Evolutionary conservation across 1,140 invertebrate genomes (phyloP).

Genomic region (Argopecten irradians): DNA sequence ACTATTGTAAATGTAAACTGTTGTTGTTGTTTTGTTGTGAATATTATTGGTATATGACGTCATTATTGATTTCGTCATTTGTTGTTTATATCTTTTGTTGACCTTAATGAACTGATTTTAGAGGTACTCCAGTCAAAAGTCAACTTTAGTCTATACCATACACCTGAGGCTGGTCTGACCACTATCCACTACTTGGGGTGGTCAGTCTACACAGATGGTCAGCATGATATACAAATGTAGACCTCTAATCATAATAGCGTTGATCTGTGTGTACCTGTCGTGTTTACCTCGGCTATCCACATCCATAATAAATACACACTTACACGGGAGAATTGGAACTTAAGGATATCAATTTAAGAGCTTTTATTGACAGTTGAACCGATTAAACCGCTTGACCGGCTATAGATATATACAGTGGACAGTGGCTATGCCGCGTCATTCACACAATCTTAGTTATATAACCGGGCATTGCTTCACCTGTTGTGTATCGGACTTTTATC

Average conservation of each 20-base stretch:
- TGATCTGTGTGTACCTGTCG: neutral
- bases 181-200: neutral
- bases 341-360: neutral
- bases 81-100: neutral
- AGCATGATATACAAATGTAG: neutral
- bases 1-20: neutral
- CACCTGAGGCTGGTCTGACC: neutral
- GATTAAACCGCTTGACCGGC: neutral
- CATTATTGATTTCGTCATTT: neutral
- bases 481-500: neutral
- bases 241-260: neutral
- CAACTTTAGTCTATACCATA: no score
- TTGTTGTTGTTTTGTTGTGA: neutral
- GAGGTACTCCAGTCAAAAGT: no score
- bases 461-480: neutral
- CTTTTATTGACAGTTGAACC: neutral
- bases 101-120: neutral
- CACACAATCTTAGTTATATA: neutral
- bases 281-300: neutral
- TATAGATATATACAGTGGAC: neutral
- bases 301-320: neutral
- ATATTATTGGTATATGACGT: neutral
- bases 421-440: neutral
- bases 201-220: neutral
- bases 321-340: neutral